Evolutionary conservation across 2,113 vertebrate species (phyloP), one percentile per base, ranked within the genome.

Genomic region (Festucalex cinctus): DNA sequence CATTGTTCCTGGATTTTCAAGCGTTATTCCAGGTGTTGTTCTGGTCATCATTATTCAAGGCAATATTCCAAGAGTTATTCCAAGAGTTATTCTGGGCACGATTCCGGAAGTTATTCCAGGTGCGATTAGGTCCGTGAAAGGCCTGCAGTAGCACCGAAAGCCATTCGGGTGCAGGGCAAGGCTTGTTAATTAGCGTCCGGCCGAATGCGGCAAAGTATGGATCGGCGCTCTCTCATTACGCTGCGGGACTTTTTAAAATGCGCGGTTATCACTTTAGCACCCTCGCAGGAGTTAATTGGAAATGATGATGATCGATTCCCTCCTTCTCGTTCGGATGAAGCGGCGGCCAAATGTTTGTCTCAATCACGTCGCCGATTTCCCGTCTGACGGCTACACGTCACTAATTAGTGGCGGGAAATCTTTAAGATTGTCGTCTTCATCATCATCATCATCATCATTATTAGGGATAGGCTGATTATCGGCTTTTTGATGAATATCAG

Each of bases 171-270:
- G 41, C 70, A 71, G 74, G 70, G 32, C 59, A 62, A 13, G 10
- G 78, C 79, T 69, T 80, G 79, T 86, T 90, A 85, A 92, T 92
- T 89, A 89, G 80, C 63, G 24, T 76, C 83, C 67, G 58, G 56
- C 3, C 5, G 66, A 83, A 65, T 19, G 66, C 65, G 85, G 78
- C 87, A 85, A 68, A 63, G n/a, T 86, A 91, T 91, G 26, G 88
- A 89, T 85, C 80, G 62, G 41, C 14, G 14, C 53, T 66, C 58
- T 71, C 81, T 87, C 84, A 81, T 89, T 88, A 83, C 79, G 51
- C 69, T 51, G 59, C 36, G 14, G 71, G 66, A 67, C 60, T 70
- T 84, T 82, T 84, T 82, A 77, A 76, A 83, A 86, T 83, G 80
- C 80, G 76, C 84, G 61, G 74, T 83, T 86, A 88, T 87, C 81